A percentile compares a stretch with the other conserved stretches of the same genome.
These are phyloP conservation scores for Eulimnadia texana DNA, from an alignment of 1,140 invertebrate genomes.

Conservation along the genomic window DNA sequence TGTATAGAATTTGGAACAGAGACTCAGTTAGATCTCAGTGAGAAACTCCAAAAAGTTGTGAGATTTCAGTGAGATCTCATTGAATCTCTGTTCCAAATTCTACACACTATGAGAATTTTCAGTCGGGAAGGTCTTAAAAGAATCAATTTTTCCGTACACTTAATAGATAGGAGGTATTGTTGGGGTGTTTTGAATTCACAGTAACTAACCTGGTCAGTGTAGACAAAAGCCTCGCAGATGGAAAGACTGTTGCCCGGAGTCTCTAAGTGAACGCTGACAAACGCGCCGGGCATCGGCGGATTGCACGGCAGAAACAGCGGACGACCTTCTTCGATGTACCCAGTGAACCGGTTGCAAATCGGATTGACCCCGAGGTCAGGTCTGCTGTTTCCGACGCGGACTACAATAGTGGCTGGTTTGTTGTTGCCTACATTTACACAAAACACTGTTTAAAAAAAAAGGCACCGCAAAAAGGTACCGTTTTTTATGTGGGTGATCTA, in stretches of 20 bases:
- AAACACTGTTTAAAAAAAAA: neutral
- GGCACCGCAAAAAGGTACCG: too few relatives aligned
- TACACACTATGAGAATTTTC: too few relatives aligned
- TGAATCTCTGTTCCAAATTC: too few relatives aligned
- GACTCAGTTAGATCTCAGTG: too few relatives aligned
- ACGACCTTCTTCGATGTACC: constrained; percentile 71
- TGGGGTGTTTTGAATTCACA: too few relatives aligned
- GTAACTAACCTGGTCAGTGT: constrained; percentile 63
- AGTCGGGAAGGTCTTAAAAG: neutral
- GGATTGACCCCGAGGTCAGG: constrained; percentile 84
- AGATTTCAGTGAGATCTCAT: too few relatives aligned
- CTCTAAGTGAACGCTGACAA: constrained; percentile 81
- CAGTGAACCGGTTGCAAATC: constrained; percentile 78
- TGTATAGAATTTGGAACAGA: too few relatives aligned
- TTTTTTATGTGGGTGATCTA: neutral
- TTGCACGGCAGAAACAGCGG: constrained; percentile 84
- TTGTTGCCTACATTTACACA: constrained; percentile 22
- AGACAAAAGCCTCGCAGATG: constrained; percentile 90
- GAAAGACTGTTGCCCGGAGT: constrained; percentile 54
- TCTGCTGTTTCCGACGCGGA: constrained; percentile 85
- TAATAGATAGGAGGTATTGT: too few relatives aligned
- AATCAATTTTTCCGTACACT: too few relatives aligned
- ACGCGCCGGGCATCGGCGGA: constrained; percentile 86
- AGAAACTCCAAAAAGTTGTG: too few relatives aligned
- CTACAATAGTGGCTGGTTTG: constrained; percentile 66